Evolutionary conservation across 2,888 invertebrate species (phyloP).

Genomic region (Deladenus siricidicola): DNA sequence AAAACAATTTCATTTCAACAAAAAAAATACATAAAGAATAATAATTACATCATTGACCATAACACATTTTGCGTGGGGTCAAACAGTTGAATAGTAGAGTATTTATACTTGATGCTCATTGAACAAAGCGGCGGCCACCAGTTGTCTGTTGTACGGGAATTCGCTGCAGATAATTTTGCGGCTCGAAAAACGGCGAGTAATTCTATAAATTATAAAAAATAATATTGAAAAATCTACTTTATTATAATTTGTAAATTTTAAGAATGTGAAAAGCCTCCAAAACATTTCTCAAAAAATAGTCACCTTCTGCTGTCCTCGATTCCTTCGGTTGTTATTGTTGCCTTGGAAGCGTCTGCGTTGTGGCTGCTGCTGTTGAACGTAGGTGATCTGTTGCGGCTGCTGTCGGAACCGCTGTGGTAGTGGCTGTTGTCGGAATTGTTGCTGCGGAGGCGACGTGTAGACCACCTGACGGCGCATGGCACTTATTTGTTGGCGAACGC

Average conservation of each 20-base stretch:
- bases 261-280: too few relatives aligned
- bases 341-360: slow-evolving; percentile 4
- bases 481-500: slow-evolving; percentile 15
- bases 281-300: too few relatives aligned
- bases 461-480: slow-evolving; percentile 10
- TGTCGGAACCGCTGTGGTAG: background rate
- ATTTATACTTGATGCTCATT: too few relatives aligned
- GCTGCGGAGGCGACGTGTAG: background rate
- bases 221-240: background rate
- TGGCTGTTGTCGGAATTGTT: background rate
- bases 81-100: too few relatives aligned
- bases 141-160: slow-evolving; percentile 3
- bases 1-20: too few relatives aligned
- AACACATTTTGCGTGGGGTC: too few relatives aligned
- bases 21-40: too few relatives aligned
- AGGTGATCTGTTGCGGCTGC: background rate
- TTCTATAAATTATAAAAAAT: background rate
- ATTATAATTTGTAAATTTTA: too few relatives aligned
- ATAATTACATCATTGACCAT: too few relatives aligned
- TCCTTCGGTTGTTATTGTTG: background rate
- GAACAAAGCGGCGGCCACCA: background rate
- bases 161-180: slow-evolving; percentile 27
- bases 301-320: background rate
- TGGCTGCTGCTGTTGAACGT: slow-evolving; percentile 5
- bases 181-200: slow-evolving; percentile 28